Base-by-base conservation (phyloP, 2,888 invertebrate genomes). In the Oxyteleia sp. region DNA sequence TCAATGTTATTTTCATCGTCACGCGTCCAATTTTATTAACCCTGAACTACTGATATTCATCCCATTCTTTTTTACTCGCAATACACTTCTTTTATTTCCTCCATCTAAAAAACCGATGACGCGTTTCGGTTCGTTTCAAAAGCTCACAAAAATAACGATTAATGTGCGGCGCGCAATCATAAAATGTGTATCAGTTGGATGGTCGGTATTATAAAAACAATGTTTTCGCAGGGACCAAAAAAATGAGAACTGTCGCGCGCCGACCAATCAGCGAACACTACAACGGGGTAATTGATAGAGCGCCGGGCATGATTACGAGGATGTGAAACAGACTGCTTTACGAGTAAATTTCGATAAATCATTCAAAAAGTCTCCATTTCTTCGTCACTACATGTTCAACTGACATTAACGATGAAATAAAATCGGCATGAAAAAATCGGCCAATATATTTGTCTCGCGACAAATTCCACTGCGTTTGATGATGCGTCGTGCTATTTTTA, bases 121-220 rank as follows among this genome's bases (percentile, higher is more conserved):
- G 53, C 66, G 41, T n/a, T 68, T 55, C 55, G 43, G 55, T 55
- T 51, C 29, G 38, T 45, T 55, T 68, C 43, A 68, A 55, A 68
- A 43, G 16, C 16, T 15, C 26, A 20, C 43, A 26, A 55, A 64
- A 64, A 23, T 51, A 47, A 64, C 49, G 23, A 38, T 64, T n/a
- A 35, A 51, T 38, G 38, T 51, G 18, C 41, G 32, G 1, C 59
- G 13, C 4, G 11, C 11, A 4, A 47, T 63, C 29, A 32, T 47
- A 63, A 63, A 63, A 63, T 47, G n/a, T n/a, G n/a, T n/a, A n/a
- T n/a, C n/a, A n/a, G n/a, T n/a, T n/a, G n/a, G n/a, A n/a, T n/a
- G n/a, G n/a, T n/a, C n/a, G n/a, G n/a, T n/a, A n/a, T n/a, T n/a
- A n/a, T n/a, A n/a, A n/a, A n/a, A n/a, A n/a, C n/a, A n/a, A n/a